A percentile compares a stretch with the other conserved stretches of the same genome.
These are phyloP conservation scores for Cyclophora punctaria DNA, from an alignment of 2,888 invertebrate genomes.

Conservation along the genomic window DNA sequence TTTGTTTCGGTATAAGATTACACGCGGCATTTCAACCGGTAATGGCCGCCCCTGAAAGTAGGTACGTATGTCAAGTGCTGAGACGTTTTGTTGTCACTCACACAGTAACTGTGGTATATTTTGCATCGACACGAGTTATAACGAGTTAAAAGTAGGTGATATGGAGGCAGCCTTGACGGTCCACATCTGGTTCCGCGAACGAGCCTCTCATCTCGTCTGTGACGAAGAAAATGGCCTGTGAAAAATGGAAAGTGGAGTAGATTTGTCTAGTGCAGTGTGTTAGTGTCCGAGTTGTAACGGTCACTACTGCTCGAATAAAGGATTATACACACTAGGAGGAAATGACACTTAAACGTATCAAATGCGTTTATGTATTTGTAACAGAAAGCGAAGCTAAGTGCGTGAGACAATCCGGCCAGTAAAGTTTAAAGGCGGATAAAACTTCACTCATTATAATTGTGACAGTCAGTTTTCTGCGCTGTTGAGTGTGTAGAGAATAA, in stretches of 20 bases:
- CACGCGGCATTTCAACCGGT: slow-evolving; percentile 22
- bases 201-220: slow-evolving; percentile 48
- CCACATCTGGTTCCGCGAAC: slow-evolving; percentile 57
- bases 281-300: slow-evolving; percentile 54
- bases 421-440: slow-evolving; percentile 41
- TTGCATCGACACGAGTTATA: slow-evolving; percentile 44
- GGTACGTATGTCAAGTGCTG: slow-evolving; percentile 25
- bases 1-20: slow-evolving; percentile 14
- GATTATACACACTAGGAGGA: slow-evolving; percentile 33
- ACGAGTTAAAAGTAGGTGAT: slow-evolving; percentile 52
- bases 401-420: slow-evolving; percentile 40
- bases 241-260: slow-evolving; percentile 73
- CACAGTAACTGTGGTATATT: slow-evolving; percentile 25
- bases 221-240: slow-evolving; percentile 60
- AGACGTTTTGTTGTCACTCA: slow-evolving; percentile 26
- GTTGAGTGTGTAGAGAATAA: slow-evolving; percentile 30
- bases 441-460: slow-evolving; percentile 46
- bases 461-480: slow-evolving; percentile 53
- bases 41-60: slow-evolving; percentile 23
- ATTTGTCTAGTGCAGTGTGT: slow-evolving; percentile 63
- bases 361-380: neutral
- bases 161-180: slow-evolving; percentile 43
- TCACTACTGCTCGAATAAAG: slow-evolving; percentile 41
- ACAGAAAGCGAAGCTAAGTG: slow-evolving; percentile 25
- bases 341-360: slow-evolving; percentile 31